These are phyloP conservation scores for Idaea dimidiata DNA, from an alignment of 2,888 invertebrate species.

Conservation along the genomic window DNA sequence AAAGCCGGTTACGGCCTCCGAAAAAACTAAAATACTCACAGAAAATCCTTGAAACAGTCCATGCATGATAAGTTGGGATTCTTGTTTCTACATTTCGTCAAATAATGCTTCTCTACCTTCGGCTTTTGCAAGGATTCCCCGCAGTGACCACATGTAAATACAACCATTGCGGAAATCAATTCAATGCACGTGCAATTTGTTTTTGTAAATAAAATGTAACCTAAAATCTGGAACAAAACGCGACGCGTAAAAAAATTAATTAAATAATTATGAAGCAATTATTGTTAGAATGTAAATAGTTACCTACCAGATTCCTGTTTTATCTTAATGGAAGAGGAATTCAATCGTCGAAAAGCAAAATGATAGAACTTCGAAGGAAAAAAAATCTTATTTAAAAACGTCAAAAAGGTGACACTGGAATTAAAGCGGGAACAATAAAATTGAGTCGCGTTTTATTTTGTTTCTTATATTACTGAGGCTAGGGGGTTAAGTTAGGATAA, in stretches of 20 bases:
- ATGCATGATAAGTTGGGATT: constrained; percentile 91
- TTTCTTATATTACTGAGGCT: too few relatives aligned
- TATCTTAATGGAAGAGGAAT: background rate
- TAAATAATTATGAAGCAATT: background rate
- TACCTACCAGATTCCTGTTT: background rate
- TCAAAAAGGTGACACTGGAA: background rate
- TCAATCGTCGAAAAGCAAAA: background rate
- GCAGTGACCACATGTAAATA: constrained; percentile 95
- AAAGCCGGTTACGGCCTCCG: background rate
- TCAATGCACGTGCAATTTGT: constrained; percentile 26
- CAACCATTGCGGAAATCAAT: constrained; percentile 85
- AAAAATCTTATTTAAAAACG: background rate
- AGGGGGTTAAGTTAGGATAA: too few relatives aligned
- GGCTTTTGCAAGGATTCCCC: constrained; percentile 95
- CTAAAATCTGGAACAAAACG: constrained; percentile 37
- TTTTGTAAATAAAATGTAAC: constrained; percentile 33
- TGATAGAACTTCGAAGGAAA: background rate
- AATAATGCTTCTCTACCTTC: constrained; percentile 93
- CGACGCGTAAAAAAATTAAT: background rate
- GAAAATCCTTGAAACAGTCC: constrained; percentile 95
- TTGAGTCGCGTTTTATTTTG: too few relatives aligned
- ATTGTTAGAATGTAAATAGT: background rate
- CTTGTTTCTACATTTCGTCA: constrained; percentile 84
- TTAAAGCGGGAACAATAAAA: background rate
- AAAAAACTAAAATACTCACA: constrained; percentile 70